Evolutionary conservation across 2,113 vertebrate species (phyloP), one percentile per base, ranked within the genome.

Genomic region (Dendropsophus ebraccatus): DNA sequence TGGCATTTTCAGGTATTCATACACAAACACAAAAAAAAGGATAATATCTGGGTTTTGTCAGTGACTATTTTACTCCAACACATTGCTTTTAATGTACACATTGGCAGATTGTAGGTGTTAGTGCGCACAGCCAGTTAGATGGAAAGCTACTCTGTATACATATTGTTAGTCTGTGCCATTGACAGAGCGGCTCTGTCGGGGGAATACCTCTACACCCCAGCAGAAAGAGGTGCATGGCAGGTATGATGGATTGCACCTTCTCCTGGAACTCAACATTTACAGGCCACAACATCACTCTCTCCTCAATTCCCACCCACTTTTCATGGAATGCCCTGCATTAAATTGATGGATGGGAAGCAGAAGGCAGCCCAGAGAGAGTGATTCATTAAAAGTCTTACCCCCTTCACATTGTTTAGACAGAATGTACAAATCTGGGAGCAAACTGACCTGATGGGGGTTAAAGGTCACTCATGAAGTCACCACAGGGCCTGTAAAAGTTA

Each of bases 351-450:
- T 87, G 85, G 54, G 49, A 23, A 81, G 85, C 65, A 81, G 67
- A 72, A 81, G 78, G 37, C 32, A 72, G 78, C 65, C 32, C 25
- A 87, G 85, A 52, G 85, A 87, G 78, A 87, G 85, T 87, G 77
- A 81, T 80, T 87, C 69, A 81, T 87, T 87, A 81, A 80, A 70
- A 87, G 37, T 50, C 37, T 62, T 30, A 62, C 52, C 54, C 67
- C 54, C 78, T 74, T 87, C 37, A 70, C 49, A 73, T 74, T 87
- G 85, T 87, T 87, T 87, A 81, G 85, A 87, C 85, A 87, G 28
- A 52, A 45, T 74, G 67, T 56, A 87, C 84, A 87, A 87, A 87
- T 74, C 85, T 74, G 54, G 67, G 67, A 60, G 77, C 85, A 74
- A 74, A 62, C 78, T 74, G 67, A 87, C 77, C 77, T 30, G n/a